These are phyloP conservation scores for Corythornis cristatus DNA, from an alignment of 2,113 vertebrate species.

Conservation along the genomic window DNA sequence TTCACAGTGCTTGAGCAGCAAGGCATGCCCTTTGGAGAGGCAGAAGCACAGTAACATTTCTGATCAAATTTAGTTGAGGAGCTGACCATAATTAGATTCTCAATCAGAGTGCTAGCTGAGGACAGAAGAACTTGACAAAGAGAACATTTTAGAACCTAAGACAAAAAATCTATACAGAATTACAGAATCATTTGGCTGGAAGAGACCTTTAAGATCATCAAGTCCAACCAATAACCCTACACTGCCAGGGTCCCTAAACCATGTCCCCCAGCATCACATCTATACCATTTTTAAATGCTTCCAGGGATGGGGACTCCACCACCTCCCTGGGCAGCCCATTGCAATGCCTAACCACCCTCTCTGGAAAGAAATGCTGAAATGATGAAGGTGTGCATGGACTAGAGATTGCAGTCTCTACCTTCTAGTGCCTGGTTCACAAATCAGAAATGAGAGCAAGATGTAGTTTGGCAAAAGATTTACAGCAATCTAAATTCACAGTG, in stretches of 20 bases:
- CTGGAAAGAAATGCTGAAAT: too few relatives aligned
- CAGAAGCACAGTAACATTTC: not conserved
- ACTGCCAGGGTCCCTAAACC: too few relatives aligned
- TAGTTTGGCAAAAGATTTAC: not conserved
- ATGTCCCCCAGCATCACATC: too few relatives aligned
- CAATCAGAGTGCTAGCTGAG: not conserved
- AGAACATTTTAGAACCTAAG: not conserved
- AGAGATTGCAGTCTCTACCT: not conserved
- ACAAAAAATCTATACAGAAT: not conserved
- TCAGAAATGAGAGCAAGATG: not conserved
- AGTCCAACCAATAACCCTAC: too few relatives aligned
- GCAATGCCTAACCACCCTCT: too few relatives aligned
- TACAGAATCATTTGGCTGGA: too few relatives aligned
- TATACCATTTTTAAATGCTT: too few relatives aligned
- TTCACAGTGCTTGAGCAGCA: not conserved
- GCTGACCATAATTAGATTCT: not conserved
- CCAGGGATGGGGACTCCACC: too few relatives aligned
- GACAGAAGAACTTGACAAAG: not conserved
- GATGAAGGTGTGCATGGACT: not conserved
- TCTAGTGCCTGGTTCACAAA: not conserved
- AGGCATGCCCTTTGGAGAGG: not conserved
- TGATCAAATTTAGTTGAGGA: not conserved
- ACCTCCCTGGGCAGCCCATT: too few relatives aligned
- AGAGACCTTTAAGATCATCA: too few relatives aligned
- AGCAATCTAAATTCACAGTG: not conserved